These are phyloP conservation scores for Dendroctonus valens DNA, from an alignment of 1,140 invertebrate species.

Conservation along the genomic window DNA sequence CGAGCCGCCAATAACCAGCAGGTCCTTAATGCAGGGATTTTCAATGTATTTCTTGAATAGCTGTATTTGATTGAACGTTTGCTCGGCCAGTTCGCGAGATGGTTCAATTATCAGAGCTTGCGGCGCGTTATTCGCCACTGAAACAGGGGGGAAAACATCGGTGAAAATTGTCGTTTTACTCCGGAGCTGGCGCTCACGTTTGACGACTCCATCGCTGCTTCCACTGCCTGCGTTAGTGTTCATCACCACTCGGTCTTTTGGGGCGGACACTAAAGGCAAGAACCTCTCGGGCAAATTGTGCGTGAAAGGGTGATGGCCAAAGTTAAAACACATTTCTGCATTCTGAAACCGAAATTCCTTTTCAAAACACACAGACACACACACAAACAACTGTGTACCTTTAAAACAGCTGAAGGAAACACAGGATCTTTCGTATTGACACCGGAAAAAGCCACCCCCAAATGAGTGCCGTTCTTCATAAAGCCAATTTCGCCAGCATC, in stretches of 20 bases:
- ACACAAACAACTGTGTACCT: slow-evolving; percentile 54
- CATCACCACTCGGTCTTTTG: slow-evolving; percentile 61
- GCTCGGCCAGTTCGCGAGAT: slow-evolving; percentile 95
- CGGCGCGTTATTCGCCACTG: slow-evolving; percentile 77
- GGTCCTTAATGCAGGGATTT: slow-evolving; percentile 73
- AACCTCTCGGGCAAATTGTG: slow-evolving; percentile 70
- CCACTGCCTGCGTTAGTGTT: slow-evolving; percentile 60
- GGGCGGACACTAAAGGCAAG: slow-evolving; percentile 64
- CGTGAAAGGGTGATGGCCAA: slow-evolving; percentile 87
- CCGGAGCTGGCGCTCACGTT: slow-evolving; percentile 12
- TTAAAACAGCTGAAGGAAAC: slow-evolving; percentile 92
- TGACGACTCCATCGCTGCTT: slow-evolving; percentile 40
- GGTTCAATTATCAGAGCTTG: slow-evolving; percentile 96
- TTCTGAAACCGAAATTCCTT: slow-evolving; percentile 71
- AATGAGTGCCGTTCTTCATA: slow-evolving; percentile 86
- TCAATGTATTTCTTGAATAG: slow-evolving; percentile 88
- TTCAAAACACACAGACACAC: neutral
- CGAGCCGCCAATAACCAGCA: slow-evolving; percentile 89
- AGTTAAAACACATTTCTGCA: slow-evolving; percentile 96
- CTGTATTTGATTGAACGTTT: slow-evolving; percentile 88
- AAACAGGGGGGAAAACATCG: slow-evolving; percentile 22
- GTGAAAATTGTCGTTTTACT: neutral
- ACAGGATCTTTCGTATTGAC: slow-evolving; percentile 73
- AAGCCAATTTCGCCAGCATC: slow-evolving; percentile 80
- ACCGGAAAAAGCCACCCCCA: slow-evolving; percentile 87